phyloP scores from a whole-genome alignment of 2,888 invertebrate genomes.

The Ochropacha duplaris region DNA sequence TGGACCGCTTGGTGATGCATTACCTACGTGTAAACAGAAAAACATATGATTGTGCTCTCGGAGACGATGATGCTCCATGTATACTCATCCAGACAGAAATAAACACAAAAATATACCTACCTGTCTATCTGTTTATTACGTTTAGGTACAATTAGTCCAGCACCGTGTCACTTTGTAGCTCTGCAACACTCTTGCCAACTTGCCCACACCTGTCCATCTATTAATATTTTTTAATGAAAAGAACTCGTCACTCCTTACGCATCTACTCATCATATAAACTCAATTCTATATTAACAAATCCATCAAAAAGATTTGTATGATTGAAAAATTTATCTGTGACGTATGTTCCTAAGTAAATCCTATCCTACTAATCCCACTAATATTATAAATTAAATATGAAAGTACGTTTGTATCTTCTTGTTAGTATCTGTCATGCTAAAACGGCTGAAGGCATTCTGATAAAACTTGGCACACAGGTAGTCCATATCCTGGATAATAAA shows the following conservation, averaged over 20 bases:
- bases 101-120: constrained; percentile 34
- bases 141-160: constrained; percentile 75
- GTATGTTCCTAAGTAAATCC: no score
- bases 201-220: constrained; percentile 75
- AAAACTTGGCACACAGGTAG: no score
- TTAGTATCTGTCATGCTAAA: no score
- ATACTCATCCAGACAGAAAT: constrained; percentile 50
- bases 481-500: no score
- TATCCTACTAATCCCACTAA: no score
- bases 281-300: background rate
- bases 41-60: constrained; percentile 13
- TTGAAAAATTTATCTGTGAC: no score
- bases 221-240: constrained; percentile 76
- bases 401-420: no score
- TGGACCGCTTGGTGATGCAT: constrained; percentile 43
- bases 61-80: constrained; percentile 11
- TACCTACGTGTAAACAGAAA: constrained; percentile 40
- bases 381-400: no score
- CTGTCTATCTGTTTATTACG: constrained; percentile 44
- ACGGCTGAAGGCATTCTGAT: no score
- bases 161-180: constrained; percentile 60
- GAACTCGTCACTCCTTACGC: constrained; percentile 40
- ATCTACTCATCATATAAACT: background rate
- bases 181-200: constrained; percentile 64
- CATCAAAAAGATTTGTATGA: background rate